phyloP scores from a whole-genome alignment of 2,113 vertebrate genomes.

The Salvelinus namaycush region DNA sequence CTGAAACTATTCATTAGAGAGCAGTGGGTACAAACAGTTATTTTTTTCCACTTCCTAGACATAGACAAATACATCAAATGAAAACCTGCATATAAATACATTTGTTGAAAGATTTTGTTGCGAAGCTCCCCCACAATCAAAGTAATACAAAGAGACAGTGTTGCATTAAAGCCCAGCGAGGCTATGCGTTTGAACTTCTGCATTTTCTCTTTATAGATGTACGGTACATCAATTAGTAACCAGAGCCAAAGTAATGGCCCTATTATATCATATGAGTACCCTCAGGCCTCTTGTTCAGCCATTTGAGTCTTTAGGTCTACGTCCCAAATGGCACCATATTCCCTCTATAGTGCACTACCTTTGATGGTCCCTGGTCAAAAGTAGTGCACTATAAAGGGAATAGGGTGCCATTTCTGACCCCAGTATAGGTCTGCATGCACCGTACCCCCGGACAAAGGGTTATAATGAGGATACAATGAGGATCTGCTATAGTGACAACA shows the following conservation, averaged over 20 bases:
- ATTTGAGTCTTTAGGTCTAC: conserved; percentile 54
- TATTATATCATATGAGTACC: conserved; percentile 29
- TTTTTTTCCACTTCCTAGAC: background rate
- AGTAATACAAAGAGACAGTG: conserved; percentile 26
- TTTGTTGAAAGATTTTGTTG: background rate
- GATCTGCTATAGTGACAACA: conserved; percentile 19
- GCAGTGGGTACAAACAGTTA: background rate
- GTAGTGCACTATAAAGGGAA: too few relatives aligned
- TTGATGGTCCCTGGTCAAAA: too few relatives aligned
- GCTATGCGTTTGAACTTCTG: conserved; percentile 18
- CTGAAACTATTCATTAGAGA: conserved; percentile 12
- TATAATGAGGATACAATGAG: conserved; percentile 21
- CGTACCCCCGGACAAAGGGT: conserved; percentile 53
- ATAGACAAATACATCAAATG: conserved; percentile 2
- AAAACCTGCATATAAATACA: conserved; percentile 22
- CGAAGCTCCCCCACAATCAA: background rate
- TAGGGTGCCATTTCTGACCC: too few relatives aligned
- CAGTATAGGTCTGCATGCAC: background rate
- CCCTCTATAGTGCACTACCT: too few relatives aligned
- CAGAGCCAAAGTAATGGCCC: conserved; percentile 38
- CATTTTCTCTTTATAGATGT: conserved; percentile 3
- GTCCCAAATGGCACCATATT: background rate
- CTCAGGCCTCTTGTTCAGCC: conserved; percentile 39
- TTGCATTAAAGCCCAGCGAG: conserved; percentile 20
- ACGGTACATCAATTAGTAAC: conserved; percentile 39